Evolutionary conservation across 2,888 invertebrate species (phyloP).

Genomic region (Branchipolynoe longqiensis): DNA sequence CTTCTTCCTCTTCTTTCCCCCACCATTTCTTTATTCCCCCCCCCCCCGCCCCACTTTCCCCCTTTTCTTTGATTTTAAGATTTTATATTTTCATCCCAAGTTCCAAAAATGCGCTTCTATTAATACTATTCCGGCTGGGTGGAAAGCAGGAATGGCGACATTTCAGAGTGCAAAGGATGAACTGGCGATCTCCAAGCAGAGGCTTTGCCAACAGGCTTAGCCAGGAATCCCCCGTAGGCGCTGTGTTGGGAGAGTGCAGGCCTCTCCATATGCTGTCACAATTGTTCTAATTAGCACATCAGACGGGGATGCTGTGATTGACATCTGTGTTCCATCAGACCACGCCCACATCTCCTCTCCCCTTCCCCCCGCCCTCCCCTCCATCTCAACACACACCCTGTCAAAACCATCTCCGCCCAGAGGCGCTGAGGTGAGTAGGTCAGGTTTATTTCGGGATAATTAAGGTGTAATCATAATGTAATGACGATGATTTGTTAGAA

Average conservation of each 20-base stretch:
- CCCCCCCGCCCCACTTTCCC: no score
- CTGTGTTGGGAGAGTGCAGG: no score
- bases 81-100: no score
- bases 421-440: no score
- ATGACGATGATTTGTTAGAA: no score
- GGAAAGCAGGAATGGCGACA: constrained; percentile 15
- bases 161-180: background rate
- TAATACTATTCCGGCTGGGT: background rate
- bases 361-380: background rate
- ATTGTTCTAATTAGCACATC: constrained; percentile 26
- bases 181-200: background rate
- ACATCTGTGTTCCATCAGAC: constrained; percentile 18
- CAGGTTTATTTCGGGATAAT: no score
- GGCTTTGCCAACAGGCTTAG: background rate
- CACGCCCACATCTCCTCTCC: background rate
- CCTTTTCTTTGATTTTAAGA: no score
- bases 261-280: constrained; percentile 47
- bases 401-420: no score
- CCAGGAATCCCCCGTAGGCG: background rate
- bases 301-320: constrained; percentile 29
- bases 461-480: no score
- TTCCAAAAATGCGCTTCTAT: constrained; percentile 24
- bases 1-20: no score
- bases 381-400: no score
- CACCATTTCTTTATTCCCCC: no score